phyloP scores from a whole-genome alignment of 2,888 invertebrate genomes.

The Drosophila mimetica region DNA sequence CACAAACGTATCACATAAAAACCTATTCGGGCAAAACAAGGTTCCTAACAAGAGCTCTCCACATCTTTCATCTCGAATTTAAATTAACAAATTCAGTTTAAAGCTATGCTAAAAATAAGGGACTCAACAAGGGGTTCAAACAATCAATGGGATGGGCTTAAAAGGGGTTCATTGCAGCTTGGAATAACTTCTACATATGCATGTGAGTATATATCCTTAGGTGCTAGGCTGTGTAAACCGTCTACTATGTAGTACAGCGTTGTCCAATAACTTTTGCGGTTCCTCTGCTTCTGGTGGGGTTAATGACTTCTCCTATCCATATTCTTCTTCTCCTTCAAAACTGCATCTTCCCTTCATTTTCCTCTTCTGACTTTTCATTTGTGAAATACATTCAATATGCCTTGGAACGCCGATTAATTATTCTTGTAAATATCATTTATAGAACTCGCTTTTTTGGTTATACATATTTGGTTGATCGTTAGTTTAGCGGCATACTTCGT shows the following conservation, averaged over 20 bases:
- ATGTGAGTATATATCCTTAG: conserved; percentile 38
- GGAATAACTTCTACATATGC: conserved; percentile 25
- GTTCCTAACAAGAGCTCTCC: conserved; percentile 19
- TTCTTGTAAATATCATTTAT: conserved; percentile 25
- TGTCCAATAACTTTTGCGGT: conserved; percentile 23
- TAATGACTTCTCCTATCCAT: conserved; percentile 25
- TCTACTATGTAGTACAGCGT: conserved; percentile 40
- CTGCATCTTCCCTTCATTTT: not conserved
- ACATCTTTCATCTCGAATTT: conserved; percentile 1
- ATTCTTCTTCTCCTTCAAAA: not conserved
- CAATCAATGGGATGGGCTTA: not conserved
- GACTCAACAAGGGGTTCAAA: conserved; percentile 17
- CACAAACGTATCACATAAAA: conserved; percentile 39
- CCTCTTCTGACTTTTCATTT: not conserved
- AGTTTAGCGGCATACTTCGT: conserved; percentile 10
- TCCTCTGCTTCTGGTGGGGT: conserved; percentile 35
- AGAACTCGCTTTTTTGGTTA: conserved; percentile 16
- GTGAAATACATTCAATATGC: conserved; percentile 1
- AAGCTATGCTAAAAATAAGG: conserved; percentile 16
- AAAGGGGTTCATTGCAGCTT: not conserved
- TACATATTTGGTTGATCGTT: conserved; percentile 5
- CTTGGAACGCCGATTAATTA: conserved; percentile 16
- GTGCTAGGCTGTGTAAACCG: conserved; percentile 14
- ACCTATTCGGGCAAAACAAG: conserved; percentile 31
- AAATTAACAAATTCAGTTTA: conserved; percentile 28